phyloP scores from a whole-genome alignment of 1,140 invertebrate genomes.

The Zaprionus inermis region DNA sequence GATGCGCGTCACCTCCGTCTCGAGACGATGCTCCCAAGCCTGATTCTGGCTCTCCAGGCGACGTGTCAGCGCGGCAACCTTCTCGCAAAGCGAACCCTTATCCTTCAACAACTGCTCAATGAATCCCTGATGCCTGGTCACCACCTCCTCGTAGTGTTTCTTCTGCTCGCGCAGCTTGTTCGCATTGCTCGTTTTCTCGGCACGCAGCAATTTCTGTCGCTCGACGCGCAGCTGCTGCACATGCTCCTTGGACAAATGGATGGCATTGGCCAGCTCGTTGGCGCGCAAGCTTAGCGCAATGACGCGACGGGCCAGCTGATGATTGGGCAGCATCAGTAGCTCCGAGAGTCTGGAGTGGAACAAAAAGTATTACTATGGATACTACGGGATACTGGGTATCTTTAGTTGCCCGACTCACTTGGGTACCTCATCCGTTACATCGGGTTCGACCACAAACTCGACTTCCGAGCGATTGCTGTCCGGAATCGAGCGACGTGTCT shows the following conservation, averaged over 20 bases:
- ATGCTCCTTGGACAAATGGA: conserved; percentile 83
- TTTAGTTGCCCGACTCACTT: conserved; percentile 57
- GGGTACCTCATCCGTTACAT: conserved; percentile 81
- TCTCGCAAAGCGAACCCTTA: conserved; percentile 88
- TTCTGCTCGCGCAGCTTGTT: conserved; percentile 86
- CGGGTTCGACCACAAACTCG: conserved; percentile 80
- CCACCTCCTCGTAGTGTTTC: conserved; percentile 87
- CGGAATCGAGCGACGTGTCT: conserved; percentile 75
- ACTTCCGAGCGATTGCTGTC: conserved; percentile 78
- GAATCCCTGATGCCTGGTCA: conserved; percentile 89
- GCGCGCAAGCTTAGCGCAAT: conserved; percentile 76
- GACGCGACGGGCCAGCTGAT: conserved; percentile 79
- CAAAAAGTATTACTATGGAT: neutral
- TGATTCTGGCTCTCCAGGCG: conserved; percentile 84
- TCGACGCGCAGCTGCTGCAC: conserved; percentile 73
- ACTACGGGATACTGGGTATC: neutral
- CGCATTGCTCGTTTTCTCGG: conserved; percentile 71
- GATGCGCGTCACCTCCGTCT: conserved; percentile 87
- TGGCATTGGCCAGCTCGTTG: conserved; percentile 82
- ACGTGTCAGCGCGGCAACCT: conserved; percentile 87
- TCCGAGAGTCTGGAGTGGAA: conserved; percentile 62
- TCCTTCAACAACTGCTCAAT: conserved; percentile 89
- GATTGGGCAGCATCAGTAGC: conserved; percentile 81
- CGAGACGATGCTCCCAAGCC: conserved; percentile 87
- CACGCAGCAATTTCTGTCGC: conserved; percentile 73